Evolutionary conservation across 1,140 invertebrate species (phyloP).

Genomic region (Drosophila oshimai): DNA sequence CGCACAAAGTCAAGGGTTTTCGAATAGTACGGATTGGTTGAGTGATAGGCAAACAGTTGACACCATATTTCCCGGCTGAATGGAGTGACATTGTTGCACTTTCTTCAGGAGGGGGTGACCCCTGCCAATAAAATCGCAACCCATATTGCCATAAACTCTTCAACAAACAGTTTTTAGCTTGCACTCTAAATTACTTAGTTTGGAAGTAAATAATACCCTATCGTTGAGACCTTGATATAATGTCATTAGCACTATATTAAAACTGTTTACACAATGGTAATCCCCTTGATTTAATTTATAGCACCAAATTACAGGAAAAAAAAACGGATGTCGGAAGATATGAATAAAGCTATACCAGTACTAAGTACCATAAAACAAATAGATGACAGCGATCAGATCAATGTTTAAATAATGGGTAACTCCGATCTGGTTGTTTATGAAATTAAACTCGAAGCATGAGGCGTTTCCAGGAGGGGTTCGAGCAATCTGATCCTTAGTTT

Average conservation of each 20-base stretch:
- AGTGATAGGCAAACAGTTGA: slow-evolving; percentile 49
- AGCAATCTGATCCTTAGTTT: background rate
- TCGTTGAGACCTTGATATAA: background rate
- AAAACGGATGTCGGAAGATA: too few species aligned
- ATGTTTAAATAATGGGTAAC: too few species aligned
- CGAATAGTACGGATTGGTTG: background rate
- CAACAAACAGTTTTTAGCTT: background rate
- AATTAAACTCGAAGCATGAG: too few species aligned
- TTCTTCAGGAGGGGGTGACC: background rate
- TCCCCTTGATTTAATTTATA: background rate
- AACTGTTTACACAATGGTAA: background rate
- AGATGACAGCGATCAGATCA: too few species aligned
- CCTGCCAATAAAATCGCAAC: background rate
- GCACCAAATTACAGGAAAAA: background rate
- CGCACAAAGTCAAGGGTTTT: slow-evolving; percentile 1
- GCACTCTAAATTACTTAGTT: background rate
- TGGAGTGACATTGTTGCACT: slow-evolving; percentile 21
- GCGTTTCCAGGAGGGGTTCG: background rate
- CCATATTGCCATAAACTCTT: background rate
- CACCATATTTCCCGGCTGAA: slow-evolving; percentile 9
- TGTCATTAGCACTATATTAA: background rate
- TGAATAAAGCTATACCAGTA: too few species aligned
- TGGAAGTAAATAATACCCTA: background rate
- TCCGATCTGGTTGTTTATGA: too few species aligned
- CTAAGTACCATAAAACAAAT: too few species aligned